Base-by-base conservation (phyloP, 1,140 invertebrate species). In the Drosophila tsacasi region DNA sequence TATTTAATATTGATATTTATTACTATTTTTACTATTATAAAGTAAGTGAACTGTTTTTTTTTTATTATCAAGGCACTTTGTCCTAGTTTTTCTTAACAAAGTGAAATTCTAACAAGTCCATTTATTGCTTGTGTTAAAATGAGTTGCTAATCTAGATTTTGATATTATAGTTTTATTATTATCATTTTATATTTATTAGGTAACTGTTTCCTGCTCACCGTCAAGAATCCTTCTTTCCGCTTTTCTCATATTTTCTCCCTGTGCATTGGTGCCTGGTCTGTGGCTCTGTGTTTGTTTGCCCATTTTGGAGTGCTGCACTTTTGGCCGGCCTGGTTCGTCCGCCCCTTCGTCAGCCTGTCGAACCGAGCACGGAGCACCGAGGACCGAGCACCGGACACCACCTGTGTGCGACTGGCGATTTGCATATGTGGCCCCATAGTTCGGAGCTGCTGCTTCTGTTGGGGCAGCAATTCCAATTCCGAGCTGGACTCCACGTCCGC, bases 291-390 rank as follows among this genome's bases (percentile, higher is more conserved):
- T 87, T 79, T 87, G 74, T 79, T 87, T 87, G 81, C 81, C 81
- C 76, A 83, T 65, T 84, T 87, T 90, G 75, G 68, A 90, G 85
- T 90, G 81, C 86, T 90, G 85, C 85, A 90, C 85, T 90, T 90
- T 90, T 90, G 74, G 57, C 75, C 75, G 81, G 75, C 79, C 77
- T 57, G 57, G 39, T 72, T 73, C 54, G 60, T 47, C 60, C 65
- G 58, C 47, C 64, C 75, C 52, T 67, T 46, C 76, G 25, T 47
- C 76, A 25, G 59, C 60, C 81, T 85, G 81, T 81, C 85, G 85
- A 90, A 62, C 62, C 52, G 15, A 32, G 27, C 27, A 15, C 15
- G 19, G 19, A 57, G 21, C 47, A 27, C 17, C 8, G 46, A 27
- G 47, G 19, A 15, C 32, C 8, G 32, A 35, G 30, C 21, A 40